Evolutionary conservation across 1,140 invertebrate genomes (phyloP).

Genomic region (Gryllus bimaculatus): DNA sequence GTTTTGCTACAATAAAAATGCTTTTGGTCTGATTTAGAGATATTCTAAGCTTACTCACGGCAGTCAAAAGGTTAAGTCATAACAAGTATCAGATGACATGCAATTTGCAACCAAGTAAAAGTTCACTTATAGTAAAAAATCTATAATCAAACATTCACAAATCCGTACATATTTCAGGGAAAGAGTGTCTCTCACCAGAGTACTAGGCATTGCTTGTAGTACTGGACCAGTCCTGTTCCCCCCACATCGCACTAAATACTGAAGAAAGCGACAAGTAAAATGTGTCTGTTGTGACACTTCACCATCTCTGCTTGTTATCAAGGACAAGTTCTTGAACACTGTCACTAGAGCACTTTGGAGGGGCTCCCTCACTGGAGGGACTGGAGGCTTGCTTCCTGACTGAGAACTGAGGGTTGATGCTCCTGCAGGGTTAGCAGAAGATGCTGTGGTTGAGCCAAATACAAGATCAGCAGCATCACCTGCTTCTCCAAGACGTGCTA

Average conservation of each 20-base stretch:
- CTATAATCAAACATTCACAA: neutral
- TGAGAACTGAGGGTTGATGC: neutral
- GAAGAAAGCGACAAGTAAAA: constrained; percentile 77
- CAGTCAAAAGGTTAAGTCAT: too few species aligned
- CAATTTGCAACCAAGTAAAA: too few species aligned
- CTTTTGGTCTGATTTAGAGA: too few species aligned
- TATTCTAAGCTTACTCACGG: too few species aligned
- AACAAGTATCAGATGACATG: too few species aligned
- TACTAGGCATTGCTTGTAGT: constrained; percentile 69
- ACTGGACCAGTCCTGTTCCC: constrained; percentile 58
- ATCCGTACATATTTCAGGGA: neutral
- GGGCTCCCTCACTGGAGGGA: constrained; percentile 45
- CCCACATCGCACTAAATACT: constrained; percentile 69
- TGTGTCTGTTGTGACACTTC: constrained; percentile 74
- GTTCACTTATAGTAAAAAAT: too few species aligned
- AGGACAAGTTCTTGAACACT: constrained; percentile 61
- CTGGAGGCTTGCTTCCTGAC: neutral
- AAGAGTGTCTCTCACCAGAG: constrained; percentile 41
- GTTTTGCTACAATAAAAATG: too few species aligned
- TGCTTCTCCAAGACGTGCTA: constrained; percentile 11
- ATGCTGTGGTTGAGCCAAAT: constrained; percentile 36
- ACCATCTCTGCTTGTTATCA: constrained; percentile 61
- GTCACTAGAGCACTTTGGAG: constrained; percentile 48
- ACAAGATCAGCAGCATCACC: constrained; percentile 26
- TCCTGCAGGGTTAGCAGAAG: neutral